These are phyloP conservation scores for Mactromeris polynyma DNA, from an alignment of 2,888 invertebrate genomes.

Conservation along the genomic window DNA sequence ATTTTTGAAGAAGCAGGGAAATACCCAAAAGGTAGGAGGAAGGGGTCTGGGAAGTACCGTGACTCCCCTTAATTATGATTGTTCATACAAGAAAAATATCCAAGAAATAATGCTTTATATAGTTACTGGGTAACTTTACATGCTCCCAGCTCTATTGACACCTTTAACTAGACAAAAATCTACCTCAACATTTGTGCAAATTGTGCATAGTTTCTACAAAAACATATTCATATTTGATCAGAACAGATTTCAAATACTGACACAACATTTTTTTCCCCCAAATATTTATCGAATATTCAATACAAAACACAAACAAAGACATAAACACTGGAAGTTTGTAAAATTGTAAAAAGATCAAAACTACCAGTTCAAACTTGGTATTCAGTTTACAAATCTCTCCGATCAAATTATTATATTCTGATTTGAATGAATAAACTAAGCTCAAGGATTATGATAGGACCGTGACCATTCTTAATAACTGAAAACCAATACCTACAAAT, in stretches of 20 bases:
- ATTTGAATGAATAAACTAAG: neutral
- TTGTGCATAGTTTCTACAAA: too few relatives aligned
- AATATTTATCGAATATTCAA: neutral
- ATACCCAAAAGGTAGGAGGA: too few relatives aligned
- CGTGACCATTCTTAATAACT: conserved; percentile 5
- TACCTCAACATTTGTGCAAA: too few relatives aligned
- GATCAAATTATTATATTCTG: neutral
- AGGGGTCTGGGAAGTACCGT: too few relatives aligned
- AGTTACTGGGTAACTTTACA: too few relatives aligned
- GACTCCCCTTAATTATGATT: too few relatives aligned
- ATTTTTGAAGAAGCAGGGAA: too few relatives aligned
- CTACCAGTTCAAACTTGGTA: neutral
- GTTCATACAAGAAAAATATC: too few relatives aligned
- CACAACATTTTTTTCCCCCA: neutral
- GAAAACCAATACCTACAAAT: neutral
- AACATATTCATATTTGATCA: too few relatives aligned
- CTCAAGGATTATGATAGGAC: neutral
- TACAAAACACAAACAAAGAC: neutral
- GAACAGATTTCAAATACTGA: neutral
- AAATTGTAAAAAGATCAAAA: neutral
- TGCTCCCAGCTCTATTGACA: too few relatives aligned
- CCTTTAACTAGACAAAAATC: too few relatives aligned
- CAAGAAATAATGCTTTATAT: too few relatives aligned
- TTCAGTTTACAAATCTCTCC: neutral
- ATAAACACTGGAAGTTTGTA: neutral